phyloP scores from a whole-genome alignment of 2,797 vertebrate genomes.

The Xenopus petersii region DNA sequence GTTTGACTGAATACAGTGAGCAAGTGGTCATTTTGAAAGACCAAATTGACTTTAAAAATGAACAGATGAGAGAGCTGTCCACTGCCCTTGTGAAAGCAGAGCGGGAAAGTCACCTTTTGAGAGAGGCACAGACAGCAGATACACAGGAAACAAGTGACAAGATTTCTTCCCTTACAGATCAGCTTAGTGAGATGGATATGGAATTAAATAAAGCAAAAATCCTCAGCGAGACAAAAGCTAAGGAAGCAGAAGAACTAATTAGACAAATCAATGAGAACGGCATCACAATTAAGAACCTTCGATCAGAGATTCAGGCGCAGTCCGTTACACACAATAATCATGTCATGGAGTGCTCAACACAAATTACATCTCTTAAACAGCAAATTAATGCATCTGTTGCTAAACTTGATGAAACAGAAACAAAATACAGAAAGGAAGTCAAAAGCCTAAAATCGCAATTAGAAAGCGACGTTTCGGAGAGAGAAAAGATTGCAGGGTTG shows the following conservation, averaged over 20 bases:
- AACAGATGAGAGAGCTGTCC: slow-evolving; percentile 70
- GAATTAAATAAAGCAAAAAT: slow-evolving; percentile 63
- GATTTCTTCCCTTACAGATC: slow-evolving; percentile 69
- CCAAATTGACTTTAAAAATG: slow-evolving; percentile 76
- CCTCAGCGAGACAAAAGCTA: slow-evolving; percentile 64
- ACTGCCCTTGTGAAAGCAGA: slow-evolving; percentile 70
- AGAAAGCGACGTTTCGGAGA: slow-evolving; percentile 57
- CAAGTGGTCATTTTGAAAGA: slow-evolving; percentile 73
- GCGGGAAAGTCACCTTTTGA: slow-evolving; percentile 66
- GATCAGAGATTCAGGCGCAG: slow-evolving; percentile 70
- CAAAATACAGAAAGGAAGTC: slow-evolving; percentile 53
- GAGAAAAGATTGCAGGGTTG: slow-evolving; percentile 62
- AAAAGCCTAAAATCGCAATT: slow-evolving; percentile 64
- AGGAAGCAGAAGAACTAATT: slow-evolving; percentile 68
- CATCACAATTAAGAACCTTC: slow-evolving; percentile 69
- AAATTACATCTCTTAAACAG: slow-evolving; percentile 73
- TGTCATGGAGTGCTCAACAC: slow-evolving; percentile 71
- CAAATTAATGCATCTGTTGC: slow-evolving; percentile 63
- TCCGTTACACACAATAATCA: slow-evolving; percentile 59
- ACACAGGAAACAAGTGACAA: slow-evolving; percentile 67
- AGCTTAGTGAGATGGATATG: slow-evolving; percentile 60
- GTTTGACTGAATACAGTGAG: slow-evolving; percentile 75
- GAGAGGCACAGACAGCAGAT: slow-evolving; percentile 76
- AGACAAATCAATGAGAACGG: slow-evolving; percentile 68
- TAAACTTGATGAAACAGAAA: slow-evolving; percentile 66